A percentile compares a stretch with the other conserved stretches of the same genome.
Evolutionary conservation across 2,797 vertebrate species (phyloP).

Genomic region (Kryptopterus vitreolus): DNA sequence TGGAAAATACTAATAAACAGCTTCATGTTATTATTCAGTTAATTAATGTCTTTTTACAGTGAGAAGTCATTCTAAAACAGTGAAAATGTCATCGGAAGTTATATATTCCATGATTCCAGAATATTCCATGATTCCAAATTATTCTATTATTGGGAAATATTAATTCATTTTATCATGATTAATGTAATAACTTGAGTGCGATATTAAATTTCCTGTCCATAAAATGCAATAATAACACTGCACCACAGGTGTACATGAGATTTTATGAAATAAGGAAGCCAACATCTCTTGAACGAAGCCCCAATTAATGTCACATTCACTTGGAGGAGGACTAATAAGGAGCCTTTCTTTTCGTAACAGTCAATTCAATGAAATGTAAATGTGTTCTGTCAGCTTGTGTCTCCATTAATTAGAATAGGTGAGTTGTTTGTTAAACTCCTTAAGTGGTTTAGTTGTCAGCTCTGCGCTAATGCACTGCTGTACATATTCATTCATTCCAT

Average conservation of each 20-base stretch:
- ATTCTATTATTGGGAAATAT: too few species aligned
- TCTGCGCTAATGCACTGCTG: slow-evolving; percentile 40
- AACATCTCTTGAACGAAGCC: slow-evolving; percentile 71
- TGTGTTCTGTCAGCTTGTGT: slow-evolving; percentile 74
- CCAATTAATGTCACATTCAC: slow-evolving; percentile 78
- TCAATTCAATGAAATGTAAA: slow-evolving; percentile 79
- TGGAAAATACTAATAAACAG: background rate
- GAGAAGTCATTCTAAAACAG: slow-evolving; percentile 73
- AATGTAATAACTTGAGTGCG: slow-evolving; percentile 80
- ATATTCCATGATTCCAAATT: slow-evolving; percentile 74
- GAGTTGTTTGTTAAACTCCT: slow-evolving; percentile 75
- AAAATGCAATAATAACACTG: slow-evolving; percentile 73
- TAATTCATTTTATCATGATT: slow-evolving; percentile 81
- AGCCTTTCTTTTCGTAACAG: slow-evolving; percentile 66
- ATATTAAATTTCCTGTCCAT: slow-evolving; percentile 77
- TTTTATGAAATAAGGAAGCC: slow-evolving; percentile 68
- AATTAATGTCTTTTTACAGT: slow-evolving; percentile 64
- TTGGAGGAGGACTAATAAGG: slow-evolving; percentile 74
- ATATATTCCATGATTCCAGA: slow-evolving; percentile 58
- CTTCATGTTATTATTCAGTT: background rate
- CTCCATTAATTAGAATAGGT: slow-evolving; percentile 75
- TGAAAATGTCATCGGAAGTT: slow-evolving; percentile 68
- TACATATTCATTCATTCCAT: slow-evolving; percentile 34
- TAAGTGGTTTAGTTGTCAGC: slow-evolving; percentile 47
- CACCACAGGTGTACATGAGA: slow-evolving; percentile 70